These are phyloP conservation scores for Myanophis thanlyinensis DNA, from an alignment of 2,113 vertebrate species.

Conservation along the genomic window DNA sequence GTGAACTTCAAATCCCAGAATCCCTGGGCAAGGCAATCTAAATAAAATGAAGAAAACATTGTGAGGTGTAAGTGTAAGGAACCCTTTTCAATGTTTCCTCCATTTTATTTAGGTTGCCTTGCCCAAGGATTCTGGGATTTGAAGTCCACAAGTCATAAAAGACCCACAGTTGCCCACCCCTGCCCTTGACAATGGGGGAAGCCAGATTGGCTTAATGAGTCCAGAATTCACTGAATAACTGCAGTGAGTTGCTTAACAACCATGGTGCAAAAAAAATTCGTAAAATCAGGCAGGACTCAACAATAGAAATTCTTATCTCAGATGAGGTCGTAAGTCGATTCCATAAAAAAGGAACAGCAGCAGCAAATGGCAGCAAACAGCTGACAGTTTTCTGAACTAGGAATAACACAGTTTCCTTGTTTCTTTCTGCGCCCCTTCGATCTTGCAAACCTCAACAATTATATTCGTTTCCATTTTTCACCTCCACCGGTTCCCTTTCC, in stretches of 20 bases:
- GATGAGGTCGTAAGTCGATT: neutral
- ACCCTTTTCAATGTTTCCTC: no score
- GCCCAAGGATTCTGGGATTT: no score
- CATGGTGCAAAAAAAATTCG: neutral
- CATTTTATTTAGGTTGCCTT: no score
- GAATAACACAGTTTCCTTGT: neutral
- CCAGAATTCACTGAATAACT: neutral
- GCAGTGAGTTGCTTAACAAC: neutral
- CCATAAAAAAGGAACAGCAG: neutral
- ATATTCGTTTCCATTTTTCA: neutral
- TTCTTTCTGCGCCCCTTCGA: neutral
- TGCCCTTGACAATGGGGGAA: neutral
- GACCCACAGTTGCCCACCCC: no score
- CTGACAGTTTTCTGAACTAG: neutral
- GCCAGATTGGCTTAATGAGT: neutral
- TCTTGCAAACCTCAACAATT: neutral
- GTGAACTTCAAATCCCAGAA: no score
- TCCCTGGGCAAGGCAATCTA: no score
- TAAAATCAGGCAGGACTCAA: neutral
- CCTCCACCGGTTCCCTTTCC: neutral
- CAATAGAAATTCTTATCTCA: neutral
- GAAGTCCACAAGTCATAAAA: no score
- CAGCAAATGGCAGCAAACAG: neutral
- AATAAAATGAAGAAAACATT: no score
- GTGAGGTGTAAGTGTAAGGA: no score